phyloP scores from a whole-genome alignment of 2,797 vertebrate species.

The Fundulus diaphanus region DNA sequence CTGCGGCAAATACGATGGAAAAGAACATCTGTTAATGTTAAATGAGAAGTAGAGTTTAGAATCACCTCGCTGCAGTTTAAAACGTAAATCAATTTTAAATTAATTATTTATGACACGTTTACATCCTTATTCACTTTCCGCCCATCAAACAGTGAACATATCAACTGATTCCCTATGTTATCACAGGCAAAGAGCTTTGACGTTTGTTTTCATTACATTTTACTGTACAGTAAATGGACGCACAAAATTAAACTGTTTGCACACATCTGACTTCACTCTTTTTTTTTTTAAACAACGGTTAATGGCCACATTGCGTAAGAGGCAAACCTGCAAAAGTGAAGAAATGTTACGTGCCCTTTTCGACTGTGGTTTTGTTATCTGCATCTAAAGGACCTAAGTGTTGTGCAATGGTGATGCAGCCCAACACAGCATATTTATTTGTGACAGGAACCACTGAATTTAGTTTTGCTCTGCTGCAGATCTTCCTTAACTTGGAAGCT shows the following conservation, averaged over 20 bases:
- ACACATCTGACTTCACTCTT: neutral
- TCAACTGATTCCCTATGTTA: neutral
- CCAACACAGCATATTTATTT: conserved; percentile 2
- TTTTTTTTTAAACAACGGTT: neutral
- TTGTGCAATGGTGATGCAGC: conserved; percentile 26
- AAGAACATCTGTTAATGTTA: conserved; percentile 79
- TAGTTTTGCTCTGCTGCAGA: neutral
- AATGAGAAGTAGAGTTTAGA: conserved; percentile 3
- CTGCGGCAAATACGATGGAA: conserved; percentile 75
- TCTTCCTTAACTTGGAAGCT: neutral
- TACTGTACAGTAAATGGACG: neutral
- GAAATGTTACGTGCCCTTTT: neutral
- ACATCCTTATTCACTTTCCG: neutral
- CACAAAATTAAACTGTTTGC: neutral
- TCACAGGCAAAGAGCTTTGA: neutral
- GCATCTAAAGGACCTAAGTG: neutral
- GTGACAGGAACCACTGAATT: neutral
- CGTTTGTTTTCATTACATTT: neutral
- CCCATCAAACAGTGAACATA: neutral
- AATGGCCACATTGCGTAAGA: neutral
- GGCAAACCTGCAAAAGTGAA: neutral
- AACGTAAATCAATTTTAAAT: neutral
- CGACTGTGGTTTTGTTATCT: neutral
- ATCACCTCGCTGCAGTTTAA: conserved; percentile 11
- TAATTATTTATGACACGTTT: neutral